phyloP scores from a whole-genome alignment of 2,113 vertebrate genomes.

The Elachura formosa region DNA sequence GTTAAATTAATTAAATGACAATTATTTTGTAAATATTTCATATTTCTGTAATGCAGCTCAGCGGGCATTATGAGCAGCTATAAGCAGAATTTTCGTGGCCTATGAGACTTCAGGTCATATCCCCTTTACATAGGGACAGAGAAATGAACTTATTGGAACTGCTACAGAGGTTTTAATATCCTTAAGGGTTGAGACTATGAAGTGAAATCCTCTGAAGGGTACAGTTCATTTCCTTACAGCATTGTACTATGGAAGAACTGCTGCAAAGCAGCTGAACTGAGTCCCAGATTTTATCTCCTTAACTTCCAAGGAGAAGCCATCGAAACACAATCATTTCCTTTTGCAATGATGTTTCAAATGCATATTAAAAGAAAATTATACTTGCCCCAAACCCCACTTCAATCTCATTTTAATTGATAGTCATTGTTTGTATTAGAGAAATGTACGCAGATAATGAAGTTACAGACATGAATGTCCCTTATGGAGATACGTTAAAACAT shows the following conservation, averaged over 20 bases:
- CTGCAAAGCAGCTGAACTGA: background rate
- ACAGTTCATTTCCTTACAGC: background rate
- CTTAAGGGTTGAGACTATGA: background rate
- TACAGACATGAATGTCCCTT: background rate
- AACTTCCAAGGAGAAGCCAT: background rate
- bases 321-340: background rate
- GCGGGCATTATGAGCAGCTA: background rate
- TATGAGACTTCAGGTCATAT: background rate
- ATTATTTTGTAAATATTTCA: background rate
- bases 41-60: background rate
- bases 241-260: background rate
- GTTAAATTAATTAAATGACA: background rate
- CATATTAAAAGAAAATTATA: slow-evolving; percentile 29
- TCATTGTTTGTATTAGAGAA: slow-evolving; percentile 30
- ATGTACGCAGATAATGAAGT: slow-evolving; percentile 1
- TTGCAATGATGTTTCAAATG: background rate
- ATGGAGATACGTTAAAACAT: background rate
- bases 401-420: slow-evolving; percentile 32
- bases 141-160: background rate
- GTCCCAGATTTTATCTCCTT: background rate
- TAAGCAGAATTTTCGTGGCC: background rate
- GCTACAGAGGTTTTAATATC: background rate
- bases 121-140: background rate
- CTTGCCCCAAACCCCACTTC: slow-evolving; percentile 12
- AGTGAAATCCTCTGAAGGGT: background rate